Evolutionary conservation across 2,113 vertebrate genomes (phyloP).

Genomic region (Leptodactylus fuscus): DNA sequence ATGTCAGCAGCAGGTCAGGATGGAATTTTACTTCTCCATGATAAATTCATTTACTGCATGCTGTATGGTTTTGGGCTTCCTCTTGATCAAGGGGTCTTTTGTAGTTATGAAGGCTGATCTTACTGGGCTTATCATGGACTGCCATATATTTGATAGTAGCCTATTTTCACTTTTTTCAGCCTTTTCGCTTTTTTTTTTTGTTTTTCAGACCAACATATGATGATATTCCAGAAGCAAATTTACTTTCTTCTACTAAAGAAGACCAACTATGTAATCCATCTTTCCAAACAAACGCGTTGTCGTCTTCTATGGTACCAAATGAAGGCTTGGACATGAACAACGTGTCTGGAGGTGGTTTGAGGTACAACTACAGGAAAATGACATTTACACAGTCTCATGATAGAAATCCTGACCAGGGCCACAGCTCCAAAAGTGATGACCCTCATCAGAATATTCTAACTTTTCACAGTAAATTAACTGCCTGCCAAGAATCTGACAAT

Average conservation of each 20-base stretch:
- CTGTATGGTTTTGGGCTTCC: no score
- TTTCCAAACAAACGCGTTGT: constrained; percentile 67
- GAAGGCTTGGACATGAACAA: neutral
- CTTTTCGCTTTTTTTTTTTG: neutral
- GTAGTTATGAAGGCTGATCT: no score
- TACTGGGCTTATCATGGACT: no score
- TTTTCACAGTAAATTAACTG: constrained; percentile 62
- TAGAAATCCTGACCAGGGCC: constrained; percentile 63
- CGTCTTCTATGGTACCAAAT: neutral
- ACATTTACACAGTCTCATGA: constrained; percentile 60
- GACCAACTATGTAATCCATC: constrained; percentile 68
- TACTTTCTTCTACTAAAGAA: constrained; percentile 69
- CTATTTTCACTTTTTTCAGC: neutral
- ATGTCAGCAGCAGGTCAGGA: no score
- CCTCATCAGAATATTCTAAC: constrained; percentile 28
- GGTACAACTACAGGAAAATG: constrained; percentile 55
- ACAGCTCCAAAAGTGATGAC: constrained; percentile 63
- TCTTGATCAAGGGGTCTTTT: no score
- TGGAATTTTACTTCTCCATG: no score
- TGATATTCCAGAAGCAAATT: constrained; percentile 74
- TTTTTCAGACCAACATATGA: constrained; percentile 78
- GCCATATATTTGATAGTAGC: no score
- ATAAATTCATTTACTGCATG: no score
- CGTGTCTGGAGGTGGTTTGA: constrained; percentile 35
- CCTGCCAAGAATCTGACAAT: constrained; percentile 62